Conservation (phyloP, 2,113 vertebrate species). For the Takifugu bimaculatus region DNA sequence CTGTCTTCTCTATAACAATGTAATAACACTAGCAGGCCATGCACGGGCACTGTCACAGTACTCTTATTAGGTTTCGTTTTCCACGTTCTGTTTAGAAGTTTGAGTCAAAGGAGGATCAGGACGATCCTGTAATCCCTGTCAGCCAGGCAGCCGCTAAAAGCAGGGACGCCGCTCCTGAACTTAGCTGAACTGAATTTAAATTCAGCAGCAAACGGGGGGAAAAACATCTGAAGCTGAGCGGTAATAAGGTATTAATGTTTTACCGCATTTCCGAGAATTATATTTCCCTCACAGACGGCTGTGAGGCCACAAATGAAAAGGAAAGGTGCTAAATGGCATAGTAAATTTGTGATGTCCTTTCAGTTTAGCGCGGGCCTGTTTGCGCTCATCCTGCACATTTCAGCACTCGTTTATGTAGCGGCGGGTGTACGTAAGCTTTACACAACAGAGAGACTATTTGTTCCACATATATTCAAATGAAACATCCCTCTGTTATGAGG, state of each 20-base stretch:
- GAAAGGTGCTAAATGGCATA: too few species aligned
- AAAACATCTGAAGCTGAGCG: neutral
- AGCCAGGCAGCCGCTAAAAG: slow-evolving; percentile 8
- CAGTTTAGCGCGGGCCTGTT: too few species aligned
- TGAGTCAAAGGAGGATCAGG: slow-evolving; percentile 20
- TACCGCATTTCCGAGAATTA: neutral
- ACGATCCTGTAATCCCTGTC: slow-evolving; percentile 37
- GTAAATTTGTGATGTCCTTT: too few species aligned
- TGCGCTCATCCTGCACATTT: too few species aligned
- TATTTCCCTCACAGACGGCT: neutral
- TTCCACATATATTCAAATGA: slow-evolving; percentile 11
- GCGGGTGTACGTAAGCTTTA: too few species aligned
- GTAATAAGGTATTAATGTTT: neutral
- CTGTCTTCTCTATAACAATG: too few species aligned
- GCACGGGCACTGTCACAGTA: too few species aligned
- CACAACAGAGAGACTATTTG: slow-evolving; percentile 12
- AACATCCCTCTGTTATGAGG: slow-evolving; percentile 26
- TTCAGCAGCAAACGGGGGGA: neutral
- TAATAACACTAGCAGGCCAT: too few species aligned
- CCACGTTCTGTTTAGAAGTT: neutral
- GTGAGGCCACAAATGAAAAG: neutral
- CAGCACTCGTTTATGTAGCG: too few species aligned
- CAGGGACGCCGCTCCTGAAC: neutral
- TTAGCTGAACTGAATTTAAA: neutral
- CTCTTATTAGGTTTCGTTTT: slow-evolving; percentile 9